phyloP scores from a whole-genome alignment of 2,888 invertebrate genomes.

The Mesopsocus fuscifrons region DNA sequence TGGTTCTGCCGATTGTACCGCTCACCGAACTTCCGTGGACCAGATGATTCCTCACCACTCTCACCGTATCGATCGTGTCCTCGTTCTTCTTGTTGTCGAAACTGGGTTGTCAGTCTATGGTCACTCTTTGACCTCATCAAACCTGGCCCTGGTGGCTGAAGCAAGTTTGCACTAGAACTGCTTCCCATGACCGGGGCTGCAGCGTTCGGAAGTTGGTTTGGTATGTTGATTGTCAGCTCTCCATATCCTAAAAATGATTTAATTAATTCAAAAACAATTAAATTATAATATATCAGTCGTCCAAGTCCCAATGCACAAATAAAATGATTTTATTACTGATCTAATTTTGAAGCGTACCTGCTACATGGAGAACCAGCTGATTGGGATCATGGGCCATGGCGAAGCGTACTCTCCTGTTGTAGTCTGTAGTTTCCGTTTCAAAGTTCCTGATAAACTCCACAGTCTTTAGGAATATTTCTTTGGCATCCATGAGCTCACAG shows the following conservation, averaged over 20 bases:
- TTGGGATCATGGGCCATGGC: constrained; percentile 84
- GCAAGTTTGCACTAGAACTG: constrained; percentile 28
- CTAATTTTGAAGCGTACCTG: no score
- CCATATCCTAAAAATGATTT: constrained; percentile 55
- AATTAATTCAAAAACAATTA: no score
- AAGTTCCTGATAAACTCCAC: constrained; percentile 87
- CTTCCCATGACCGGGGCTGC: constrained; percentile 12
- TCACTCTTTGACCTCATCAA: constrained; percentile 86
- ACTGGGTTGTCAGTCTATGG: constrained; percentile 73
- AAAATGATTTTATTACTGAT: no score
- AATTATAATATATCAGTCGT: no score
- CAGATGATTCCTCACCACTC: constrained; percentile 31
- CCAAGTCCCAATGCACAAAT: no score
- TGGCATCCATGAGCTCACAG: constrained; percentile 81
- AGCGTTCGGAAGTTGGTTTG: constrained; percentile 33
- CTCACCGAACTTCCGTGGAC: constrained; percentile 59
- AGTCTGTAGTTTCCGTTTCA: constrained; percentile 83
- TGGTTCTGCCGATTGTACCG: constrained; percentile 15
- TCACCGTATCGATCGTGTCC: constrained; percentile 25
- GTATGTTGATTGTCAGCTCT: constrained; percentile 61
- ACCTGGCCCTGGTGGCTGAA: constrained; percentile 45
- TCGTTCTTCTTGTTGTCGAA: constrained; percentile 65
- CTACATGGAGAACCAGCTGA: constrained; percentile 69
- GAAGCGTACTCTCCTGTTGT: constrained; percentile 66
- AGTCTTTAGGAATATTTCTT: constrained; percentile 89